Evolutionary conservation across 2,113 vertebrate genomes (phyloP).

Genomic region (Ailuropoda melanoleuca): DNA sequence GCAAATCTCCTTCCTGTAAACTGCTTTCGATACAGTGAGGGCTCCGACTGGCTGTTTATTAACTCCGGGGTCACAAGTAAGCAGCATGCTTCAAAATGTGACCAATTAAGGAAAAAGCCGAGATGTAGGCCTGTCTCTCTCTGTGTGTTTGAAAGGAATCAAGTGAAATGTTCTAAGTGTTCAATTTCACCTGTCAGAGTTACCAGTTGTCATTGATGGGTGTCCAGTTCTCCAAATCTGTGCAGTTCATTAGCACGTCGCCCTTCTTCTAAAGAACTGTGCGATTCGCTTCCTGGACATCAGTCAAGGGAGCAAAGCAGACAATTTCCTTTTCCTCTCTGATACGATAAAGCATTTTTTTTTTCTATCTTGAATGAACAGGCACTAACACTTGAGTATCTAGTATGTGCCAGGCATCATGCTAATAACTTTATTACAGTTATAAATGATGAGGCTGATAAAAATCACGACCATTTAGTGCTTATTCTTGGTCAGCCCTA

Average conservation of each 20-base stretch:
- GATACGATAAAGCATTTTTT: not conserved
- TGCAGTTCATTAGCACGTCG: conserved; percentile 6
- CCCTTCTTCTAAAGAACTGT: not conserved
- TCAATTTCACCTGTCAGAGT: conserved; percentile 54
- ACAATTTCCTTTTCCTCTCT: not conserved
- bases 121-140: not conserved
- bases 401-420: not conserved
- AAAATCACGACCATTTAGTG: not conserved
- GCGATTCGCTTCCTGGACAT: not conserved
- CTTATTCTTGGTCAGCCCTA: not conserved
- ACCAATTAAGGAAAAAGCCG: conserved; percentile 31
- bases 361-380: not conserved
- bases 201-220: not conserved
- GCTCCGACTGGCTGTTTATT: conserved; percentile 47
- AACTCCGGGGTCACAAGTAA: conserved; percentile 43
- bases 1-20: not conserved
- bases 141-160: conserved; percentile 16
- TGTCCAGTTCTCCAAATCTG: not conserved
- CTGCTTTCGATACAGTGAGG: not conserved
- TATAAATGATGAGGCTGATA: fast-evolving
- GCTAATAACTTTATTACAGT: not conserved
- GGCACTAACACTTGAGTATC: not conserved
- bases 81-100: conserved; percentile 37
- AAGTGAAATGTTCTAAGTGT: conserved; percentile 47
- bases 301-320: not conserved